Evolutionary conservation across 2,888 invertebrate species (phyloP), one percentile per base, ranked within the genome.

Genomic region (Lasioglossum zephyrum): DNA sequence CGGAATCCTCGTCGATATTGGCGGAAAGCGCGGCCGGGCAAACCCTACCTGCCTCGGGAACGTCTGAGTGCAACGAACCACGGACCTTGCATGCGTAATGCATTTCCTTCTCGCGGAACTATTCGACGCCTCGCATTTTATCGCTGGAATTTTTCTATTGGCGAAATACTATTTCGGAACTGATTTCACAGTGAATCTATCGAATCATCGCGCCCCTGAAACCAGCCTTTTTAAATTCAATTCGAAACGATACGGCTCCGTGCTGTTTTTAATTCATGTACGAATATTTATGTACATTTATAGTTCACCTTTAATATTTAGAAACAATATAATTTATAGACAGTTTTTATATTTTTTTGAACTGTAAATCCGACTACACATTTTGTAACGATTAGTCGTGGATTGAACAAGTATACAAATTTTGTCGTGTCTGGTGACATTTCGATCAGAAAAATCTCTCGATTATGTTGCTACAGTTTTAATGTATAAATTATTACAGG

Each of bases 1-100:
- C 53, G 73, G 66, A 81, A 81, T 84, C 79, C 70, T 75, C 73
- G 70, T 11, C 66, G 85, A 74, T 90, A 90, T 84, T 75, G 85
- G 79, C 75, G 73, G 39, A 78, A 84, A 88, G 26, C 80, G 69
- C 53, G 74, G 22, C 60, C 75, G 66, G 76, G 31, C 39, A 44
- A 73, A 83, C 77, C 63, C 72, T 70, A n/a, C 73, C 39, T 69
- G 16, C 13, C 26, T 41, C 16, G n/a, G 41, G 63, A 77, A 63
- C 69, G 69, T 81, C 74, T 69, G 57, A 39, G 3, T 36, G 31
- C 75, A 31, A 77, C 73, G n/a, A 70, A 39, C 41, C 57, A 53
- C 80, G 79, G 69, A 36, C 74, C 53, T 74, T 60, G 80, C 69
- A 73, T 73, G 72, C 31, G 73, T 70, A 36, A 73, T 73, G 75